phyloP scores from a whole-genome alignment of 2,797 vertebrate genomes.

The Enteromius radiatus region DNA sequence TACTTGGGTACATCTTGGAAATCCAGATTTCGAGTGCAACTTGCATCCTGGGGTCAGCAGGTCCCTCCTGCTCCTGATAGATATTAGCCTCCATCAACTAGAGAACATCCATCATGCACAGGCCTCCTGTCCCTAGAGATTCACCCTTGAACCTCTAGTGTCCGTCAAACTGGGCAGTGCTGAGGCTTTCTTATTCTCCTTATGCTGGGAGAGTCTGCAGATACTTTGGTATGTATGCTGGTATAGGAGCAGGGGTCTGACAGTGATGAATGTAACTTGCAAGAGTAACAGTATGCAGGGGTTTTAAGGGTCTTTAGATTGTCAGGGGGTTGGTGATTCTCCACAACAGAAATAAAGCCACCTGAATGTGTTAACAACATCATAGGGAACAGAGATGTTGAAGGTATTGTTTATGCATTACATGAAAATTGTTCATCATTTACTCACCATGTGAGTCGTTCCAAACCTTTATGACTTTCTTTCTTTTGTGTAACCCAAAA shows the following conservation, averaged over 20 bases:
- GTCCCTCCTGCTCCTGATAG: conserved; percentile 39
- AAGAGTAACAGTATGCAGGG: not conserved
- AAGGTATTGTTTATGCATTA: not conserved
- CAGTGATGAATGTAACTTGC: conserved; percentile 32
- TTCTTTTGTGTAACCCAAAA: not conserved
- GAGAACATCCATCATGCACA: conserved; percentile 54
- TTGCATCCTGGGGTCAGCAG: not conserved
- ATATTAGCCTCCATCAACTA: conserved; percentile 42
- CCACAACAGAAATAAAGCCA: not conserved
- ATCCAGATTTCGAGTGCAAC: conserved; percentile 9
- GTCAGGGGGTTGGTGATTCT: not conserved
- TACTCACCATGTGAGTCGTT: conserved; percentile 3
- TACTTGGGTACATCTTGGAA: not conserved
- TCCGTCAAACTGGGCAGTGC: conserved; percentile 24
- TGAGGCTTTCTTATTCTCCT: conserved; percentile 17
- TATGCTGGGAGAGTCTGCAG: conserved; percentile 19
- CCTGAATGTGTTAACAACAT: not conserved
- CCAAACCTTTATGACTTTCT: not conserved
- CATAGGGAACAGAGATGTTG: not conserved
- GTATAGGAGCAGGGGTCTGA: conserved; percentile 28
- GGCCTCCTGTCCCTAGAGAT: conserved; percentile 44
- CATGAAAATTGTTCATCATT: not conserved
- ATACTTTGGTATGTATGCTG: conserved; percentile 12
- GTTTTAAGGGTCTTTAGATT: not conserved
- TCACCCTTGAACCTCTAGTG: conserved; percentile 42